Base-by-base conservation (phyloP, 2,888 invertebrate species). In the Gryllus longicercus region DNA sequence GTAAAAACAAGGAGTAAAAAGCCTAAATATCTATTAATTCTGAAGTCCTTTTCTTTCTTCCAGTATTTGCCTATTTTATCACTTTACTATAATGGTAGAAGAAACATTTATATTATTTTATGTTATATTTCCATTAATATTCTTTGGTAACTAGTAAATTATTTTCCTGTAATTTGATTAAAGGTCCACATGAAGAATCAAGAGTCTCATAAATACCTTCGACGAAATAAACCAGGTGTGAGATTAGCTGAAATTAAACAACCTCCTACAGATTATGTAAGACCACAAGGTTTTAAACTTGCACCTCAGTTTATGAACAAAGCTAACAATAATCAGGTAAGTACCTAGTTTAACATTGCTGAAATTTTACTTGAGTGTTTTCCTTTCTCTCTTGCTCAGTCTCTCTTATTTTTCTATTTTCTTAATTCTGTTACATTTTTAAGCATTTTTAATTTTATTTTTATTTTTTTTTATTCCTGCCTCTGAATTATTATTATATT, bases 161-260 rank as follows among this genome's bases (percentile, higher is more conserved):
- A 38, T 38, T 38, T 38, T 8, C 38, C 38, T 38, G 38, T 38
- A 5, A 38, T 38, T 38, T 38, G 38, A 38, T 38, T 38, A 8
- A 85, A 92, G 92, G 90, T 92, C 14, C 92, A 92, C 85, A 89
- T 90, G 86, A 89, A 90, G 82, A 93, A 92, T 85, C 92, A 92
- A 85, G 92, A 92, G 78, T 87, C 91, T 4, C 92, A 93, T 85
- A 92, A 91, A 84, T 90, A 91, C 84, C 87, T 92, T 51, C 88
- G 92, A 0, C 89, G 90, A 23, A 92, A 92, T 85, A 92, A 92
- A 85, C 89, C 90, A 0, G 91, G 91, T 0, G 87, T 92, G 16
- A 86, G 89, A 16, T 84, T 91, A 78, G 87, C 88, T 80, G 90
- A 91, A 75, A 87, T 92, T 23, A 88, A 90, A 80, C 88, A 90